phyloP scores from a whole-genome alignment of 2,888 invertebrate genomes.

The Cetonia aurata region DNA sequence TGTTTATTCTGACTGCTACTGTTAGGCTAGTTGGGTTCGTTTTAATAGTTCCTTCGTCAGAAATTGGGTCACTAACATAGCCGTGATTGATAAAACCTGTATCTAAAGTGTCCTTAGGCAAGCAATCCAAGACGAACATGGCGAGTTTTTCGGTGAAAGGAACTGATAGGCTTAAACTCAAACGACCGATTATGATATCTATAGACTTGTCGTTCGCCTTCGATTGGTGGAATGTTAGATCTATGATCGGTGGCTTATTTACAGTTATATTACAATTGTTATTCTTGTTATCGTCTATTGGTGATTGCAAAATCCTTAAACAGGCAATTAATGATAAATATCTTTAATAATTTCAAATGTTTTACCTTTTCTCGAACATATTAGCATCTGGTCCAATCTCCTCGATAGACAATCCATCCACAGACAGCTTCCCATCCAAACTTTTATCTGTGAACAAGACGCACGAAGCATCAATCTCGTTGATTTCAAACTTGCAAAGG shows the following conservation, averaged over 20 bases:
- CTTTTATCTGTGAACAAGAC: constrained; percentile 78
- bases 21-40: constrained; percentile 69
- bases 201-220: constrained; percentile 73
- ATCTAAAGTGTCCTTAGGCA: constrained; percentile 72
- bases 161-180: constrained; percentile 79
- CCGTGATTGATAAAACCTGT: constrained; percentile 80
- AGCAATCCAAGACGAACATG: constrained; percentile 63
- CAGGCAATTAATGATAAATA: constrained; percentile 27
- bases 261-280: constrained; percentile 70
- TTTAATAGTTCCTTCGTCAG: constrained; percentile 50
- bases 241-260: constrained; percentile 79
- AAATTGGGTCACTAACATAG: constrained; percentile 73
- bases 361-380: constrained; percentile 72
- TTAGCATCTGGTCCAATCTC: constrained; percentile 80
- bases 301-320: constrained; percentile 77
- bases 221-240: constrained; percentile 75
- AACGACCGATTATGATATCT: constrained; percentile 80
- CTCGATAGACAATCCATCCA: constrained; percentile 77
- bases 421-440: constrained; percentile 76
- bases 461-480: constrained; percentile 74
- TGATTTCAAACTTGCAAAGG: constrained; percentile 77
- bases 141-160: constrained; percentile 74
- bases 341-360: constrained; percentile 27
- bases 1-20: constrained; percentile 79
- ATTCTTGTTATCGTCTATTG: constrained; percentile 71